phyloP scores from a whole-genome alignment of 2,888 invertebrate genomes.

The Formica aserva region DNA sequence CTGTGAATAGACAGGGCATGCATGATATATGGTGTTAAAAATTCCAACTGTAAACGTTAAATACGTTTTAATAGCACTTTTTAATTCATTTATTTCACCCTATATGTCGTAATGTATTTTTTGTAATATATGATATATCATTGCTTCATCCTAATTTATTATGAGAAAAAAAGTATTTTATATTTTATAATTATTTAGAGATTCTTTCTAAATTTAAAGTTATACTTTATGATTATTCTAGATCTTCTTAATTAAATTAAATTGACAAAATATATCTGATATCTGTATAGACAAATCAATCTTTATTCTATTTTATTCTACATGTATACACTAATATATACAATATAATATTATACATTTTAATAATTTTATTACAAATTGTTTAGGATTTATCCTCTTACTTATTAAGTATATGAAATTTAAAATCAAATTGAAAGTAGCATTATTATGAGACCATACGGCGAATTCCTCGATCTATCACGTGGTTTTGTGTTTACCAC shows the following conservation, averaged over 20 bases:
- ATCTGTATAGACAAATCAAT: background rate
- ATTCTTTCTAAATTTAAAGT: background rate
- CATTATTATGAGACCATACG: too few species aligned
- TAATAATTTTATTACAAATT: background rate
- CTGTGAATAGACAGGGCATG: slow-evolving; percentile 1
- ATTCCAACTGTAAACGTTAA: background rate
- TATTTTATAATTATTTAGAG: background rate
- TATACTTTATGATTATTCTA: background rate
- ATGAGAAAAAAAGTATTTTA: background rate
- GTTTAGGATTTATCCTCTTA: too few species aligned
- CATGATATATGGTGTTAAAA: slow-evolving; percentile 31
- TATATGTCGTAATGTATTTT: background rate
- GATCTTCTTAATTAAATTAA: background rate
- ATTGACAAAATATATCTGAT: background rate
- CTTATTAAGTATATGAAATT: too few species aligned
- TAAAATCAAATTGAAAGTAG: too few species aligned
- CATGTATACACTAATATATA: background rate
- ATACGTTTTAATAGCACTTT: background rate
- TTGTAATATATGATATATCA: background rate
- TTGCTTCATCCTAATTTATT: background rate
- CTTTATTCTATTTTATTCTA: background rate
- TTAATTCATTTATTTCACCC: background rate
- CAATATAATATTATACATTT: background rate
- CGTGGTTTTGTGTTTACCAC: too few species aligned
- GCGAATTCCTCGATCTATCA: too few species aligned